Evolutionary conservation across 2,888 invertebrate species (phyloP).

Genomic region (Drosophila monieri): DNA sequence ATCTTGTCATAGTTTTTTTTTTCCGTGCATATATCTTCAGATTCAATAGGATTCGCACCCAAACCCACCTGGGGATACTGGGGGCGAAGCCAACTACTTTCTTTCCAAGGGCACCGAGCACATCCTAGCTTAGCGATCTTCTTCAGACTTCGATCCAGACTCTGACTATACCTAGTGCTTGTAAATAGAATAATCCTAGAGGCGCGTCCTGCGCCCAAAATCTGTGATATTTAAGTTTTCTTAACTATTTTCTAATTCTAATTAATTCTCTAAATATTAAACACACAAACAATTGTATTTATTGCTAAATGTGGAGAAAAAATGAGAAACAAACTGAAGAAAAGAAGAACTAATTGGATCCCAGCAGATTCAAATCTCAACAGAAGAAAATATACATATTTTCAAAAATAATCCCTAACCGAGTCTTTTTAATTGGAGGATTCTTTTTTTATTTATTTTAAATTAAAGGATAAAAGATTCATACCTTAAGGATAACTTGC

Average conservation of each 20-base stretch:
- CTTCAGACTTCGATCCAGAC: constrained; percentile 29
- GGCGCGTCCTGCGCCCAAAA: constrained; percentile 48
- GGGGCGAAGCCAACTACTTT: constrained; percentile 5
- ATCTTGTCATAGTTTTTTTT: constrained; percentile 61
- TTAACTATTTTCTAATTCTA: constrained; percentile 59
- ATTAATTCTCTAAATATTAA: constrained; percentile 51
- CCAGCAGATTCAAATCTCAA: constrained; percentile 54
- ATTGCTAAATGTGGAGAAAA: constrained; percentile 56
- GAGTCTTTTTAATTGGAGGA: constrained; percentile 6
- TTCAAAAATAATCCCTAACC: constrained; percentile 55
- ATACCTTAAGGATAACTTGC: not conserved
- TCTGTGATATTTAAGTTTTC: constrained; percentile 84
- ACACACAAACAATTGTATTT: constrained; percentile 58
- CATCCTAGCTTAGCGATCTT: constrained; percentile 40
- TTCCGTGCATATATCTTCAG: constrained; percentile 56
- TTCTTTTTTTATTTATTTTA: not conserved
- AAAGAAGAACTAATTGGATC: constrained; percentile 35
- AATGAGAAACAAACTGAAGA: constrained; percentile 41
- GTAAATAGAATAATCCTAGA: constrained; percentile 18
- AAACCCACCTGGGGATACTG: not conserved
- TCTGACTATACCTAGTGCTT: constrained; percentile 52
- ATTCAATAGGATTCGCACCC: constrained; percentile 49
- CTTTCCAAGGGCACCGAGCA: constrained; percentile 32
- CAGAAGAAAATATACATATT: constrained; percentile 59
- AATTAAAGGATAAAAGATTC: not conserved